Evolutionary conservation across 1,140 invertebrate species (phyloP), one percentile per base, ranked within the genome.

Genomic region (Stegodyphus mimosarum): DNA sequence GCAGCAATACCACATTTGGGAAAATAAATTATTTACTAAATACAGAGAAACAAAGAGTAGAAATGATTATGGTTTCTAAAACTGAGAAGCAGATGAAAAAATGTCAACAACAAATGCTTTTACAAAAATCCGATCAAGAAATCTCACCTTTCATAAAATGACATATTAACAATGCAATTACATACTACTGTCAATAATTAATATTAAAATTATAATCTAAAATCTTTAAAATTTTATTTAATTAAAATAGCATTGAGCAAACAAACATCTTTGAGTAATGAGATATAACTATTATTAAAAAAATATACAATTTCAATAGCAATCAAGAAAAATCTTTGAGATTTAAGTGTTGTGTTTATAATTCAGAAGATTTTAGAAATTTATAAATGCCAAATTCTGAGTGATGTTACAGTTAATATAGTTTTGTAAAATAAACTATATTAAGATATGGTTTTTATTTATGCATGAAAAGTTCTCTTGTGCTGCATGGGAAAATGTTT

Each of bases 401-500:
- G 17, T 76, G 13, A 76, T 63, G 53, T 53, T 10, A 53, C 71
- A 60, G 55, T 9, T 60, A 11, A 15, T 11, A 11, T 60, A 60
- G 13, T 73, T 51, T 52, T 11, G 33, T 33, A 33, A 33, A 49
- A 52, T 15, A 51, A 53, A 6, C 33, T 63, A 63, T 76, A 18
- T 15, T 18, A 49, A 18, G 55, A 76, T 66, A 0, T 55, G 60
- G 66, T 49, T n/a, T 18, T 48, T 49, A 50, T 49, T 72, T 11
- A 72, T 63, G 50, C n/a, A 10, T 33, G 11, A 70, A 71, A 53
- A n/a, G 18, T 71, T 71, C 50, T 70, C 33, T 83, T 83, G 80
- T 83, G 80, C 80, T 67, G 13, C 53, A 64, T 63, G 52, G 66
- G 33, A 83, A 81, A 83, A 83, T 83, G 80, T 60, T 66, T 83